These are phyloP conservation scores for Junonia oenone DNA, from an alignment of 2,888 invertebrate genomes.

Conservation along the genomic window DNA sequence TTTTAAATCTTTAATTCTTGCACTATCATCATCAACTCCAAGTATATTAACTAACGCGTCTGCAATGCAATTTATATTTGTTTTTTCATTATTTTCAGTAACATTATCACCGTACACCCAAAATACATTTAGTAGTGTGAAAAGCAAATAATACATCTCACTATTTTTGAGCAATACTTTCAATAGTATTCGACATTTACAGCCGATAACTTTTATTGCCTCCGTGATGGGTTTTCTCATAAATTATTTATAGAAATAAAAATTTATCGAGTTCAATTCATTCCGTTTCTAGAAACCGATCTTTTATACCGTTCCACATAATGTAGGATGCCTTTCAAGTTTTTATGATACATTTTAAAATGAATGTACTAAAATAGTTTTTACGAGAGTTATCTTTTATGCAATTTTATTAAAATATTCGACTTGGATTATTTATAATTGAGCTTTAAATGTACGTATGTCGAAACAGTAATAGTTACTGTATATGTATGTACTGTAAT, in stretches of 20 bases:
- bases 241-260: constrained; percentile 32
- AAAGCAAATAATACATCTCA: constrained; percentile 8
- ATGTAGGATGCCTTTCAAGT: neutral
- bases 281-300: neutral
- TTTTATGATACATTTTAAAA: neutral
- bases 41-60: constrained; percentile 35
- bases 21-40: constrained; percentile 28
- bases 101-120: constrained; percentile 22
- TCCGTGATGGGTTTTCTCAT: constrained; percentile 22
- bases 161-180: constrained; percentile 10
- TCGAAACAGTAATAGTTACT: too few species aligned
- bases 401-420: too few species aligned
- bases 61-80: constrained; percentile 36
- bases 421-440: too few species aligned
- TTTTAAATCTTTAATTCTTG: constrained; percentile 47
- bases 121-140: constrained; percentile 6
- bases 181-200: constrained; percentile 20
- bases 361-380: too few species aligned
- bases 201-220: constrained; percentile 32
- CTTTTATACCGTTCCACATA: neutral
- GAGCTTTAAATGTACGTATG: too few species aligned
- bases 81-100: constrained; percentile 14
- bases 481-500: too few species aligned
- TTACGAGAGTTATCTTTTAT: too few species aligned
- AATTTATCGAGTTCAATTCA: constrained; percentile 15